Conservation (phyloP, 2,888 invertebrate species). For the Drosophila incognita region DNA sequence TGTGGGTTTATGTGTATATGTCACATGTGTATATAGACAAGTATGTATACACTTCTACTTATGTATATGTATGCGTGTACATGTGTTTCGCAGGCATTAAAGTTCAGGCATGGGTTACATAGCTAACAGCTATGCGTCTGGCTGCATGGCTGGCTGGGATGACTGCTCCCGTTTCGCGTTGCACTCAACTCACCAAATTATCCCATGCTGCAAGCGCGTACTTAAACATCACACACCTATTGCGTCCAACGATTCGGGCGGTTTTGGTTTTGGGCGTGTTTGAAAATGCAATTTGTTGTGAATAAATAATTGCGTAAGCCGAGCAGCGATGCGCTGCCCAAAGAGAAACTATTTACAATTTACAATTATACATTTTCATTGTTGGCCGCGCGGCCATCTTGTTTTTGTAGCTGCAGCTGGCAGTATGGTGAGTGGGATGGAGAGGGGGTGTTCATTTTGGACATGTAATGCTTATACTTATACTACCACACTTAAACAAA, state of each 20-base stretch:
- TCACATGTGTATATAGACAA: background rate
- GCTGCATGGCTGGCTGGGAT: background rate
- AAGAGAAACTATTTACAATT: constrained; percentile 5
- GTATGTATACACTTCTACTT: background rate
- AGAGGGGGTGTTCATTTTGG: background rate
- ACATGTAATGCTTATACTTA: background rate
- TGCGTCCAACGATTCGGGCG: background rate
- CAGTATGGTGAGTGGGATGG: background rate
- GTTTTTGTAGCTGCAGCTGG: background rate
- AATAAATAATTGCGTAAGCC: constrained; percentile 39
- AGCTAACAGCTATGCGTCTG: background rate
- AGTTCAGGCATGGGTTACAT: background rate
- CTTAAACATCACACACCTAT: background rate
- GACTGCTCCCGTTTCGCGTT: constrained; percentile 1
- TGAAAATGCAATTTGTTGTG: constrained; percentile 42
- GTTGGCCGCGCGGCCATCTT: constrained; percentile 16
- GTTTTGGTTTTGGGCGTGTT: constrained; percentile 8
- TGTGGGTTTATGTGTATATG: background rate
- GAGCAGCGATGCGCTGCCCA: background rate
- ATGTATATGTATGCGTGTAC: background rate
- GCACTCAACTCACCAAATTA: constrained; percentile 4
- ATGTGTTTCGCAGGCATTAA: background rate
- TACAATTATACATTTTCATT: constrained; percentile 15
- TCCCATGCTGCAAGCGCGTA: background rate
- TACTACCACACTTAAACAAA: background rate